Percentiles rank a stretch among this genome's conserved stretches.
Conservation (phyloP, 2,797 vertebrate species). For the Eidolon dupreanum region DNA sequence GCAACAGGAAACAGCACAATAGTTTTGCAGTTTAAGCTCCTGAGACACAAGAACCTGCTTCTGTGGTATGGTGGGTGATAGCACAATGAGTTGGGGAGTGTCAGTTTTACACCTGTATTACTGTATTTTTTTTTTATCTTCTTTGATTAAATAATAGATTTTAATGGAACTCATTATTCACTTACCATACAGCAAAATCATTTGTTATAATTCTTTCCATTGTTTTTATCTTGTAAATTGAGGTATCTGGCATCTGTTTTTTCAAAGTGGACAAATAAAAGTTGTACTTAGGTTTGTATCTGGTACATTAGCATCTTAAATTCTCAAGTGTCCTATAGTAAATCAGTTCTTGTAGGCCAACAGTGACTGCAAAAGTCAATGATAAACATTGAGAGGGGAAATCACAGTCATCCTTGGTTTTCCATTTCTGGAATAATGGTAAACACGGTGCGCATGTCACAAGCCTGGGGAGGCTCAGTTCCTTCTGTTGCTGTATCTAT, state of each 20-base stretch:
- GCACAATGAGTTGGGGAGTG: background rate
- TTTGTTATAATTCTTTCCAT: slow-evolving; percentile 61
- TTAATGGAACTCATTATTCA: slow-evolving; percentile 81
- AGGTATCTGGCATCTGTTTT: slow-evolving; percentile 55
- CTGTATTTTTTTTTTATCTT: slow-evolving; percentile 58
- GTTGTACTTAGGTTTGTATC: background rate
- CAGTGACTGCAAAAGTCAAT: background rate
- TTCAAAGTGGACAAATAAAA: slow-evolving; percentile 13
- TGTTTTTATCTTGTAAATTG: slow-evolving; percentile 61
- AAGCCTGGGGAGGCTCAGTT: background rate
- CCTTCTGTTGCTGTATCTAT: slow-evolving; percentile 22
- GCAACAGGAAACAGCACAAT: background rate
- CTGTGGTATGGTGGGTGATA: background rate
- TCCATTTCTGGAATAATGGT: background rate
- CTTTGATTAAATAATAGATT: slow-evolving; percentile 78
- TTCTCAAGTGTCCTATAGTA: background rate
- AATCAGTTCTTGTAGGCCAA: background rate
- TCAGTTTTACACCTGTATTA: background rate
- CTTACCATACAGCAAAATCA: slow-evolving; percentile 76
- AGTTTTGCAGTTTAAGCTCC: slow-evolving; percentile 19
- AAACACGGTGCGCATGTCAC: background rate
- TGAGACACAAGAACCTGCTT: background rate
- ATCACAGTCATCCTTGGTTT: background rate
- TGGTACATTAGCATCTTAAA: background rate
- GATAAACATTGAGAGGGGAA: background rate